Evolutionary conservation across 2,797 vertebrate species (phyloP).

Genomic region (Epinephelus malabaricus): DNA sequence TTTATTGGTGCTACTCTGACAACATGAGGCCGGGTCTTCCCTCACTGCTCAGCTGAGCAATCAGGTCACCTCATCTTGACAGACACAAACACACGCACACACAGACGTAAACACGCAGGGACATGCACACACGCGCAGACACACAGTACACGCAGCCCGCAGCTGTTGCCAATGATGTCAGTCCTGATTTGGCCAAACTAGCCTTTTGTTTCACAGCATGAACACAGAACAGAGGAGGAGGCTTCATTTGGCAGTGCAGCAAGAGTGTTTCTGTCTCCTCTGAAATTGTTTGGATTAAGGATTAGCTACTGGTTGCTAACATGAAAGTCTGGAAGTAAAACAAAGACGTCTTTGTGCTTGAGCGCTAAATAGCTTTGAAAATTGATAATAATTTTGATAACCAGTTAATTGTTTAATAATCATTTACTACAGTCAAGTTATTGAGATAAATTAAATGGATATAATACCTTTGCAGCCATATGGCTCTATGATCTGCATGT

Average conservation of each 20-base stretch:
- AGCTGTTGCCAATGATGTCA: conserved; percentile 88
- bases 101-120: conserved; percentile 60
- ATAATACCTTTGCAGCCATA: background rate
- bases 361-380: background rate
- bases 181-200: conserved; percentile 83
- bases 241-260: conserved; percentile 60
- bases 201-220: conserved; percentile 80
- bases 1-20: conserved; percentile 69
- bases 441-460: background rate
- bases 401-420: background rate
- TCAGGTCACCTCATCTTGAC: conserved; percentile 88
- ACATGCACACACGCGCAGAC: conserved; percentile 34
- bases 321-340: conserved; percentile 12
- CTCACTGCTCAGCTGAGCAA: conserved; percentile 89
- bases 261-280: conserved; percentile 46
- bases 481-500: background rate
- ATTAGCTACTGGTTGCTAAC: conserved; percentile 57
- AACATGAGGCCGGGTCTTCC: conserved; percentile 82
- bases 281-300: conserved; percentile 56
- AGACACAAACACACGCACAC: conserved; percentile 69
- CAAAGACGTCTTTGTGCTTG: conserved; percentile 4
- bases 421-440: background rate
- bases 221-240: conserved; percentile 69
- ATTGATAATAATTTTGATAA: background rate
- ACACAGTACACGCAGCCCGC: conserved; percentile 75